Percentiles rank a stretch among this genome's conserved stretches.
These are phyloP conservation scores for Xerus rutilus DNA, from an alignment of 2,797 vertebrate genomes.

Conservation along the genomic window DNA sequence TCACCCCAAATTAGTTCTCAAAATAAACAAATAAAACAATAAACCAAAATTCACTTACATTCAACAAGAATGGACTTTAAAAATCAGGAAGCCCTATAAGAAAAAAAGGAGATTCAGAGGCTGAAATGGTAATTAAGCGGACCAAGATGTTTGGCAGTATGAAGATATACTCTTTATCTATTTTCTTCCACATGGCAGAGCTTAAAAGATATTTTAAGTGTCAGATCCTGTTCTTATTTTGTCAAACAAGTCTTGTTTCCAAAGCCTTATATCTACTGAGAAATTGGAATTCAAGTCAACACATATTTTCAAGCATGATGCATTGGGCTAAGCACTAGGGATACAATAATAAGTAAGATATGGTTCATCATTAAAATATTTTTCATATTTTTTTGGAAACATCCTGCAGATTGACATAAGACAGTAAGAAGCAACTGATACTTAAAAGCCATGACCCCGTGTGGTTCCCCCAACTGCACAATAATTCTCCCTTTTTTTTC, in stretches of 20 bases:
- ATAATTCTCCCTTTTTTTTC: background rate
- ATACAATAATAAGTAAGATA: too few relatives aligned
- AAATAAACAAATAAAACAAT: background rate
- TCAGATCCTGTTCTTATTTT: background rate
- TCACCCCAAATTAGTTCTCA: background rate
- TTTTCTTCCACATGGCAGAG: background rate
- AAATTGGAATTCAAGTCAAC: background rate
- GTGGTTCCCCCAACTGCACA: too few relatives aligned
- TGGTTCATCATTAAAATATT: background rate
- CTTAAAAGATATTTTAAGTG: background rate
- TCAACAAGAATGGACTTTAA: background rate
- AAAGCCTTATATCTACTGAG: background rate
- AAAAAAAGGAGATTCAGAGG: background rate
- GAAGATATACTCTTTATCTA: background rate
- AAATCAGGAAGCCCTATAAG: background rate
- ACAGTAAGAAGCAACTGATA: background rate
- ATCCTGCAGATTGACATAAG: background rate
- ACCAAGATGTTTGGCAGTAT: background rate
- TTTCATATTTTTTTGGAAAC: background rate
- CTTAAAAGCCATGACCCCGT: background rate
- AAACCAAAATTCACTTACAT: background rate
- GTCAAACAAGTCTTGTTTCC: background rate
- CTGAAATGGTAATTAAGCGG: background rate
- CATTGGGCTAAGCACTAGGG: accelerated
- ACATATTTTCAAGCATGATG: background rate